Percentiles rank a stretch among this genome's conserved stretches.
Evolutionary conservation across 2,797 vertebrate species (phyloP).

Genomic region (Apogon hyalosoma): DNA sequence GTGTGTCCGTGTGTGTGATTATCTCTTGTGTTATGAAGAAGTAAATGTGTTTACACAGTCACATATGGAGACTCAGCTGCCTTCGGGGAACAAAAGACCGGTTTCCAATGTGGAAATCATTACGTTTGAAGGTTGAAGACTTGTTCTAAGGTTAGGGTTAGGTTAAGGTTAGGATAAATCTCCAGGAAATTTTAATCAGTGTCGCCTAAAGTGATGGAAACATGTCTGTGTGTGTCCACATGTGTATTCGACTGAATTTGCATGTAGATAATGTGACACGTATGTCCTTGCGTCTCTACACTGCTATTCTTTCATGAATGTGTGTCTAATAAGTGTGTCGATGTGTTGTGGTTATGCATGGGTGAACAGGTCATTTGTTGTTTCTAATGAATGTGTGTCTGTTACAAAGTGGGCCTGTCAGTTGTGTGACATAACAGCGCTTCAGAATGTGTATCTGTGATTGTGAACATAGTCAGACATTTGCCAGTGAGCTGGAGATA

Average conservation of each 20-base stretch:
- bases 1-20: conserved; percentile 1
- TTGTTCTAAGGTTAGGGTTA: no score
- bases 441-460: conserved; percentile 19
- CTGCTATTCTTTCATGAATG: conserved; percentile 42
- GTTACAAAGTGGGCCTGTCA: conserved; percentile 9
- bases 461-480: conserved; percentile 22
- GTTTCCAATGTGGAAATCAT: no score
- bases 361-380: conserved; percentile 48
- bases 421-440: conserved; percentile 33
- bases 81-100: no score
- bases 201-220: no score
- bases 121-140: no score
- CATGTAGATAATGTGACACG: conserved; percentile 53
- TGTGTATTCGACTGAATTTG: conserved; percentile 24
- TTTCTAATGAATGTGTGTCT: conserved; percentile 41
- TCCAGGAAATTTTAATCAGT: no score
- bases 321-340: conserved; percentile 32
- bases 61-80: no score
- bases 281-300: conserved; percentile 27
- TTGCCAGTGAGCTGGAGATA: neutral
- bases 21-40: no score
- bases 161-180: no score
- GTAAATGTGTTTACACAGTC: no score
- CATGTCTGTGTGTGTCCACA: conserved; percentile 13
- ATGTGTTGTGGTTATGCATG: conserved; percentile 43